These are phyloP conservation scores for Thumatha senex DNA, from an alignment of 2,888 invertebrate species.

Conservation along the genomic window DNA sequence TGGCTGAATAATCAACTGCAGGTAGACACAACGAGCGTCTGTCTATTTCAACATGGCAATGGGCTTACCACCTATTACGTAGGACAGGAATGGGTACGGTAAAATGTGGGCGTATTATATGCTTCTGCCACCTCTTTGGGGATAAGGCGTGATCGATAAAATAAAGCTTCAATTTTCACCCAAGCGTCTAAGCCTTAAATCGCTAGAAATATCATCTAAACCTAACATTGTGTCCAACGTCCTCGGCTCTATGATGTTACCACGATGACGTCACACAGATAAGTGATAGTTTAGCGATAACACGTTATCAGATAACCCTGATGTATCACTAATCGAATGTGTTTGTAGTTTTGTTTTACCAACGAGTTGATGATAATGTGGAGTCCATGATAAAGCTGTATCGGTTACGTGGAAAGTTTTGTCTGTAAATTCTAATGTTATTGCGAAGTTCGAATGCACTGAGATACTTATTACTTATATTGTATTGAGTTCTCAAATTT, in stretches of 20 bases:
- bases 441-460: background rate
- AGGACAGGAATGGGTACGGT: no score
- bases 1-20: no score
- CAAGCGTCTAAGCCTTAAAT: constrained; percentile 15
- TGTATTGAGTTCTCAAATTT: background rate
- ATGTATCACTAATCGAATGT: constrained; percentile 76
- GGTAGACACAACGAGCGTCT: no score
- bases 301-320: constrained; percentile 65
- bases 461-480: background rate
- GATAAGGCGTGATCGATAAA: no score
- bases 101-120: no score
- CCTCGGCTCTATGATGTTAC: constrained; percentile 40
- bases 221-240: constrained; percentile 34
- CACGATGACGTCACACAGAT: constrained; percentile 59
- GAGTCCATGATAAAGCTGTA: constrained; percentile 7
- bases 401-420: constrained; percentile 17
- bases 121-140: no score
- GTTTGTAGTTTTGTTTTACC: constrained; percentile 53
- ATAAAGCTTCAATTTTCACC: no score
- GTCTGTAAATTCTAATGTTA: background rate
- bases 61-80: no score
- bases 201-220: constrained; percentile 32
- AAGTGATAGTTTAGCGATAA: constrained; percentile 43
- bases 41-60: no score
- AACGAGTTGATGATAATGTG: constrained; percentile 31